Conservation (phyloP, 2,113 vertebrate genomes). For the Caracal caracal region DNA sequence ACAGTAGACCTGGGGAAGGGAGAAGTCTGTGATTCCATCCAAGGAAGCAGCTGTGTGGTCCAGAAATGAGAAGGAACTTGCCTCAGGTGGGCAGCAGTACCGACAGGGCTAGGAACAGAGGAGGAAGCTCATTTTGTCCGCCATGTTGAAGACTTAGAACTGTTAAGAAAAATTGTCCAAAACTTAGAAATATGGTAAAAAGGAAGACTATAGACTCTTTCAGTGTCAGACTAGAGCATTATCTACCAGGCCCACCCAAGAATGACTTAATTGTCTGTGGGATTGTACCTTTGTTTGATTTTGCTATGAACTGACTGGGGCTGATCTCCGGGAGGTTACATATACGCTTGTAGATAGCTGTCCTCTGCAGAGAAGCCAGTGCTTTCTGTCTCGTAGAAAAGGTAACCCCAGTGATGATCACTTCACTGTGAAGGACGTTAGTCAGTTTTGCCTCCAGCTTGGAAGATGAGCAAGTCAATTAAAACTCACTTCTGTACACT, state of each 20-base stretch:
- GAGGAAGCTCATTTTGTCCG: background rate
- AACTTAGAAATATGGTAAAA: background rate
- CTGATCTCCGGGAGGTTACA: background rate
- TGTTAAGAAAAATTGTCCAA: background rate
- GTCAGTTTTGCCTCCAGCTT: slow-evolving; percentile 11
- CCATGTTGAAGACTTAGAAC: background rate
- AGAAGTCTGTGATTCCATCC: background rate
- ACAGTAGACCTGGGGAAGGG: background rate
- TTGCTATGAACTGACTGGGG: background rate
- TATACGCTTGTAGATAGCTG: rapidly evolving
- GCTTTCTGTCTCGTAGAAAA: background rate
- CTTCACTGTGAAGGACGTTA: background rate
- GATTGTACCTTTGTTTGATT: background rate
- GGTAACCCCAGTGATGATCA: background rate
- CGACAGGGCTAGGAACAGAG: background rate
- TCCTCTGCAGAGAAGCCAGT: background rate
- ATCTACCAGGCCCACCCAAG: background rate
- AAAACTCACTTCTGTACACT: background rate
- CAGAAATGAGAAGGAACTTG: background rate
- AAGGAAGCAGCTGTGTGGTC: background rate
- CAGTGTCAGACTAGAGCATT: background rate
- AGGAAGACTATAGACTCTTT: background rate
- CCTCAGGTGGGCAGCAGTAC: background rate
- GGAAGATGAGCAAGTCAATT: background rate
- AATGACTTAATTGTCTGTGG: background rate